Base-by-base conservation (phyloP, 2,113 vertebrate genomes). In the Chaetura pelagica region DNA sequence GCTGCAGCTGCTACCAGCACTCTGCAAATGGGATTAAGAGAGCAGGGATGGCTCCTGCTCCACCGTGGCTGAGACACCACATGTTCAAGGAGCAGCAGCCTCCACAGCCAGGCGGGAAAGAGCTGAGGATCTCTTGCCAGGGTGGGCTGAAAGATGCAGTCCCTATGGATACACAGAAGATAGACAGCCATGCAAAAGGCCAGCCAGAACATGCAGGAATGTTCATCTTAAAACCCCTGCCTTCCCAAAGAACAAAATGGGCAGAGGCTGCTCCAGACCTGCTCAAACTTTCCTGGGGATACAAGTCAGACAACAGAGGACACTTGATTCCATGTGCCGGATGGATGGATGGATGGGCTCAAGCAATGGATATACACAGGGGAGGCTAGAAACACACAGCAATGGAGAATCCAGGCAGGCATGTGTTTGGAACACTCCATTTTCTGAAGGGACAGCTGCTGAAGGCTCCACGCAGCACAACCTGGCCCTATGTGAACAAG, bases 401-500 rank as follows among this genome's bases (percentile, higher is more conserved):
- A 44, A 42, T 15, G 27, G 55, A 34, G n/a, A 62, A 44, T 58
- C 62, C 24, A 35, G 51, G 46, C 24, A 35, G 51, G 46, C 55
- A 40, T 7, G 13, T 42, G 14, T 48, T 73, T 63, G 58, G 10
- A 80, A 42, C 20, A 27, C 1, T 34, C 4, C 9, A 6, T 21
- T 58, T 81, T 85, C 30, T 55, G 34, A 59, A 75, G 29, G 42
- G 26, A 66, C 3, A 66, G 30, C 6, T 34, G 26, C 54, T 86
- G 21, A 63, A 49, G 67, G 52, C 30, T 18, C 17, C 34, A 22
- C 1, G 3, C 10, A 75, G 62, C 5, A 6, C 1, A 6, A 64
- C 7, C 15, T 0, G 5, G 29, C 15, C 71, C 42, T 40, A 30
- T 27, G 32, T 7, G 15, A 72, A 52, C 0, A 2, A 7, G 2